Evolutionary conservation across 2,113 vertebrate species (phyloP).

Genomic region (Eurystomus gularis): DNA sequence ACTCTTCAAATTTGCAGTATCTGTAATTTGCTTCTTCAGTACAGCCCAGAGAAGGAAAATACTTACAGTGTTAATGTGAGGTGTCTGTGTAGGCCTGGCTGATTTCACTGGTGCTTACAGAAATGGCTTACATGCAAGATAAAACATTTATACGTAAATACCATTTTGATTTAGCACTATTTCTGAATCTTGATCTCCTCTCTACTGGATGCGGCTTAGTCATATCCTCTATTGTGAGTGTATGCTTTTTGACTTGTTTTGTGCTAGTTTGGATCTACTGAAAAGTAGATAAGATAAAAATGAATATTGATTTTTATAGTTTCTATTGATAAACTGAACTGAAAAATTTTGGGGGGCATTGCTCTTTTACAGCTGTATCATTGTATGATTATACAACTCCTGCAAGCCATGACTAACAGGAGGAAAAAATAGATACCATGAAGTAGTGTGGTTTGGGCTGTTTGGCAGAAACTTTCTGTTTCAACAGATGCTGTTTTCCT

Average conservation of each 20-base stretch:
- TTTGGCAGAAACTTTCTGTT: conserved; percentile 60
- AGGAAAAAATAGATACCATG: conserved; percentile 15
- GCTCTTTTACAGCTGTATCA: conserved; percentile 17
- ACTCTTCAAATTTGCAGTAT: not conserved
- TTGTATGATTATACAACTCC: conserved; percentile 43
- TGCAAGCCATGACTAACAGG: conserved; percentile 27
- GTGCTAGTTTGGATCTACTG: not conserved
- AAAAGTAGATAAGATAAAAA: not conserved
- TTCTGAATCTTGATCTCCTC: not conserved
- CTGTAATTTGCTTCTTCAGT: not conserved
- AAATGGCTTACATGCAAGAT: not conserved
- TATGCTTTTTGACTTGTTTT: not conserved
- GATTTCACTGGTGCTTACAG: not conserved
- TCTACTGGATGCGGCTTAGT: not conserved
- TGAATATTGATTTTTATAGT: not conserved
- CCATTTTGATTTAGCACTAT: not conserved
- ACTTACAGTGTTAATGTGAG: not conserved
- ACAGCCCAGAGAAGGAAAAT: not conserved
- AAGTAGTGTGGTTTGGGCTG: conserved; percentile 61
- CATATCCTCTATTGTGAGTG: not conserved
- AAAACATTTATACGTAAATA: conserved; percentile 19
- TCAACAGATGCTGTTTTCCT: conserved; percentile 71
- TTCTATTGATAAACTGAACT: not conserved
- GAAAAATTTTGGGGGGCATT: not conserved
- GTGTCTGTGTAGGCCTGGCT: not conserved